Evolutionary conservation across 2,113 vertebrate species (phyloP).

Genomic region (Plestiodon gilberti): DNA sequence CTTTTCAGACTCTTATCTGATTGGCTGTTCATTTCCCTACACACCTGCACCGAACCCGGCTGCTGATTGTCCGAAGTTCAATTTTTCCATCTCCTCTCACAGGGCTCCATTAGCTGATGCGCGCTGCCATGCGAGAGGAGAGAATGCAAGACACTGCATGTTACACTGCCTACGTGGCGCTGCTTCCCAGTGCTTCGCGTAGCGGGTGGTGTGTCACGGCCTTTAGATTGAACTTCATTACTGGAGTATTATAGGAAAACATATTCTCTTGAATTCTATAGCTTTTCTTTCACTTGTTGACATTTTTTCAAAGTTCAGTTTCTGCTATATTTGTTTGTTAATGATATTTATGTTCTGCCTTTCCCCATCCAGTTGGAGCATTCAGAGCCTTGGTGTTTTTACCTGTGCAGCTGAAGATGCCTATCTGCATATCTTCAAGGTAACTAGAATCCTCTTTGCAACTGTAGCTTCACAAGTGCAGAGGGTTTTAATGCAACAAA

Average conservation of each 20-base stretch:
- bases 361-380: not conserved
- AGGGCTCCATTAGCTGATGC: too few species aligned
- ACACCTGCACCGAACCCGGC: too few species aligned
- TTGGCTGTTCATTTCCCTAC: too few species aligned
- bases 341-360: not conserved
- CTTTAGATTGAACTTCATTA: not conserved
- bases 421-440: rapidly evolving
- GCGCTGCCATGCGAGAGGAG: too few species aligned
- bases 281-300: not conserved
- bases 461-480: not conserved
- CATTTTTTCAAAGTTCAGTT: not conserved
- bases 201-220: too few species aligned
- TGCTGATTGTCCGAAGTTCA: too few species aligned
- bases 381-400: too few species aligned
- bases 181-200: too few species aligned
- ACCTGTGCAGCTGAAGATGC: rapidly evolving
- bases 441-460: not conserved
- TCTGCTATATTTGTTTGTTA: not conserved
- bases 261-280: not conserved
- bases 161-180: too few species aligned
- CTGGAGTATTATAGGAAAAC: not conserved
- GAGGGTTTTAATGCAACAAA: not conserved
- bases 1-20: too few species aligned
- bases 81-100: too few species aligned
- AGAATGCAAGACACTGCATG: too few species aligned